Evolutionary conservation across 2,888 invertebrate species (phyloP), one percentile per base, ranked within the genome.

Genomic region (Athetis lepigone): DNA sequence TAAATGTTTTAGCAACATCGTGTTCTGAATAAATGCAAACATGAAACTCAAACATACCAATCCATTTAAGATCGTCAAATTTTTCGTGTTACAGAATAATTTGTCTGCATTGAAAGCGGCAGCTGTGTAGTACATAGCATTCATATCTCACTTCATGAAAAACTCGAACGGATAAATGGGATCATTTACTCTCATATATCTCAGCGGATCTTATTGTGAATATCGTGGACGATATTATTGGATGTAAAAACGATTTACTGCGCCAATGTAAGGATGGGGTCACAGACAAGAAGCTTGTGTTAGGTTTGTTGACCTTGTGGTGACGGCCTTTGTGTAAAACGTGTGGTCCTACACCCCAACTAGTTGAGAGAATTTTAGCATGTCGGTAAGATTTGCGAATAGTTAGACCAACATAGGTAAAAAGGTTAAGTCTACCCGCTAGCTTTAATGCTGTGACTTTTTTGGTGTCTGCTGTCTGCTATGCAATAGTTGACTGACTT

Each of bases 121-220:
- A 64, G 56, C 56, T 52, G 50, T 51, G 54, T 27, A 13, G 33
- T 43, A 61, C 21, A 59, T 16, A 29, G n/a, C 55, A 61, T 57
- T 70, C 25, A 70, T 61, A 54, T 56, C 33, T 54, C 46, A 57
- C 33, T 68, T 62, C 65, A 66, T 69, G 51, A 77, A 74, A 65
- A 69, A 60, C 59, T 77, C 59, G 37, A 39, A 27, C 45, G 49
- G 47, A 75, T 75, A 68, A 77, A 75, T 78, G 57, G 18, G 62
- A 79, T 75, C 58, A 75, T 78, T 78, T 68, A 70, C 51, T 46
- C 40, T 6, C 51, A 55, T 68, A 60, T 59, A 60, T 68, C 54
- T 46, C 43, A 27, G 27, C 21, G 16, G 50, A 64, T 39, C 59
- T 65, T 62, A 68, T 65, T 68, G 62, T 75, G 75, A 59, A 75